These are phyloP conservation scores for Syrphus vitripennis DNA, from an alignment of 2,888 invertebrate species.

Conservation along the genomic window DNA sequence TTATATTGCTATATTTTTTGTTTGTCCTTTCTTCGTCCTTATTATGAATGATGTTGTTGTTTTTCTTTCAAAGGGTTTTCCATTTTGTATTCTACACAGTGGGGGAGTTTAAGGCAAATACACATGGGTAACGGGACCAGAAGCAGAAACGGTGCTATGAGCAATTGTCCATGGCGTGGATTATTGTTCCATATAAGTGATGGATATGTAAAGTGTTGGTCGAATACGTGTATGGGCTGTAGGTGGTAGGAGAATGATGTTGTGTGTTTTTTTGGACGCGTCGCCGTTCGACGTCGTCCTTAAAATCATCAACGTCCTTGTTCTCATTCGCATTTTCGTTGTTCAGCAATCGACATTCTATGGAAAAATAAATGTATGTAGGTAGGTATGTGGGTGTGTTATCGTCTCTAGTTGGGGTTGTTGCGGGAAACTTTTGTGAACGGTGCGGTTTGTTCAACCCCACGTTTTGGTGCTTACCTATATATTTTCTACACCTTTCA, in stretches of 20 bases:
- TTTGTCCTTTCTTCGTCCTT: constrained; percentile 7
- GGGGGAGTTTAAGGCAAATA: not conserved
- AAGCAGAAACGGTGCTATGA: constrained; percentile 19
- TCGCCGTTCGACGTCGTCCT: not conserved
- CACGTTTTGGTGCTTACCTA: constrained; percentile 10
- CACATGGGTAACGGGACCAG: not conserved
- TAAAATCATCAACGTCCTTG: not conserved
- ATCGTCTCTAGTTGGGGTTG: not conserved
- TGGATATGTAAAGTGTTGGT: constrained; percentile 64
- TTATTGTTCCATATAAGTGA: constrained; percentile 66
- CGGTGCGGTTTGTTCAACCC: constrained; percentile 35
- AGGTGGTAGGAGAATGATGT: constrained; percentile 16
- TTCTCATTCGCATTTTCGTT: not conserved
- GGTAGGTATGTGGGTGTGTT: not conserved
- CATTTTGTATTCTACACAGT: constrained; percentile 14
- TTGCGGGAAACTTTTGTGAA: constrained; percentile 25
- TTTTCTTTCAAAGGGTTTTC: constrained; percentile 41
- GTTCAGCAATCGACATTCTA: constrained; percentile 1
- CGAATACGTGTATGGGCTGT: constrained; percentile 18
- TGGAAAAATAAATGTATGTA: not conserved
- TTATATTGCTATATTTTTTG: constrained; percentile 21
- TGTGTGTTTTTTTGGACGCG: constrained; percentile 4
- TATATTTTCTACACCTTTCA: constrained; percentile 41
- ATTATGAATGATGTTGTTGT: not conserved
- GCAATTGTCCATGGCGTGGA: constrained; percentile 70